phyloP scores from a whole-genome alignment of 2,797 vertebrate genomes.

The Sebastes hubbsi region DNA sequence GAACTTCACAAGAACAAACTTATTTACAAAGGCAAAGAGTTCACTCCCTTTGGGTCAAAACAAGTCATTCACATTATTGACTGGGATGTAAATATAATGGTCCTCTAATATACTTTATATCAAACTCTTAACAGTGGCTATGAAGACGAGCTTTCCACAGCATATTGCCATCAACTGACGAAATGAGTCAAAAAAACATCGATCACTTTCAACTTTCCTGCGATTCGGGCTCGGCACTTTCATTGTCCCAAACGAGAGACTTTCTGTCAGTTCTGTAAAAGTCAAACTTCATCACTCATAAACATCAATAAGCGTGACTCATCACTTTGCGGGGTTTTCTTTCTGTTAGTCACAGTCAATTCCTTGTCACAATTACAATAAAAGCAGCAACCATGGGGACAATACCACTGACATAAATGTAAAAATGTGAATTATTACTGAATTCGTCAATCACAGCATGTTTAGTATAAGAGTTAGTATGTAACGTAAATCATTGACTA shows the following conservation, averaged over 20 bases:
- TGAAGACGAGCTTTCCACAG: constrained; percentile 36
- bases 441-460: constrained; percentile 63
- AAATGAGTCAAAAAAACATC: constrained; percentile 19
- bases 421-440: constrained; percentile 57
- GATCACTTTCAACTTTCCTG: constrained; percentile 39
- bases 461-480: constrained; percentile 63
- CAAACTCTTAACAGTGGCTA: constrained; percentile 46
- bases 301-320: constrained; percentile 21
- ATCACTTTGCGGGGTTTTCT: constrained; percentile 25
- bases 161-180: constrained; percentile 24
- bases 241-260: constrained; percentile 12
- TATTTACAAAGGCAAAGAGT: constrained; percentile 76
- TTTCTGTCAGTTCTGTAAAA: constrained; percentile 21
- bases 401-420: constrained; percentile 42
- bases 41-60: constrained; percentile 70
- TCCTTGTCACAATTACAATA: constrained; percentile 59
- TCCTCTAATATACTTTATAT: constrained; percentile 58
- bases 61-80: constrained; percentile 80
- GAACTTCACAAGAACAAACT: constrained; percentile 71
- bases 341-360: constrained; percentile 53
- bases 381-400: constrained; percentile 73
- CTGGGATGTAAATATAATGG: constrained; percentile 70
- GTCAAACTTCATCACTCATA: constrained; percentile 22
- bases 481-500: constrained; percentile 40
- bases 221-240: constrained; percentile 33